Percentiles rank a stretch among this genome's conserved stretches.
These are phyloP conservation scores for Phaethornis superciliosus DNA, from an alignment of 2,113 vertebrate species.

Conservation along the genomic window DNA sequence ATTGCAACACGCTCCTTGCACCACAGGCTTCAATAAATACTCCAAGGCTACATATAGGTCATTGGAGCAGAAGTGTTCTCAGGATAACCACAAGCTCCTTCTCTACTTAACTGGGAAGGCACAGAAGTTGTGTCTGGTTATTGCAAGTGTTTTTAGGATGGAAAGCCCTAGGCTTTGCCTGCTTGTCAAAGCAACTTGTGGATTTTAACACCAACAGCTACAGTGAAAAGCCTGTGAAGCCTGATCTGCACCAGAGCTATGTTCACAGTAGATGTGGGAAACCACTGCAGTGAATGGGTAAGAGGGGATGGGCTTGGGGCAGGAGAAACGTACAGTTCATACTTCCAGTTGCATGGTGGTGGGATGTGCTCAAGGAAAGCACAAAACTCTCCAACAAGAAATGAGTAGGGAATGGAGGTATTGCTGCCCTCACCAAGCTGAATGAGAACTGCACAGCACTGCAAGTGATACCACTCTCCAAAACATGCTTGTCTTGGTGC, in stretches of 20 bases:
- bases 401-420: neutral
- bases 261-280: neutral
- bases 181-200: constrained; percentile 27
- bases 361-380: neutral
- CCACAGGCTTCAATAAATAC: neutral
- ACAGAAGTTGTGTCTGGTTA: neutral
- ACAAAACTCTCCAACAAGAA: neutral
- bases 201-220: constrained; percentile 39
- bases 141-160: constrained; percentile 30
- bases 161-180: constrained; percentile 10
- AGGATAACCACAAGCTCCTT: constrained; percentile 8
- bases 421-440: neutral
- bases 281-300: neutral
- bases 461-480: neutral
- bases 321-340: neutral
- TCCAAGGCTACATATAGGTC: neutral
- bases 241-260: neutral
- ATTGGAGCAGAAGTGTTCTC: neutral
- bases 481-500: accelerated
- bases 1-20: neutral
- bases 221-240: neutral
- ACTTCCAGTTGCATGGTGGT: neutral
- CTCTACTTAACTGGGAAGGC: constrained; percentile 7
- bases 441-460: neutral
- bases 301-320: neutral